Evolutionary conservation across 2,888 invertebrate species (phyloP).

Genomic region (Xanthia icteritia): DNA sequence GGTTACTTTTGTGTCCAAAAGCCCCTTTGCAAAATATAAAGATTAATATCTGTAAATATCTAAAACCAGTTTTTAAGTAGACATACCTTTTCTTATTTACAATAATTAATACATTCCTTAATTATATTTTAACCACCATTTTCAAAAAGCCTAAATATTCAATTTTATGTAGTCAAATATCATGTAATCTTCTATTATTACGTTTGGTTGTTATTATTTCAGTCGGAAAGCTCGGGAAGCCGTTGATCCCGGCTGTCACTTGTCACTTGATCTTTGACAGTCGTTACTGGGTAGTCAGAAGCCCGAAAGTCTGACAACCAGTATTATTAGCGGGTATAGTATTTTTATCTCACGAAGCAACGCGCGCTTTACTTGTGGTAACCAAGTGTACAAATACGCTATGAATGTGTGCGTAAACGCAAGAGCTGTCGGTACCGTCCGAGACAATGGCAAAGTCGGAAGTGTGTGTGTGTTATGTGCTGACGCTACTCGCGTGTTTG

Average conservation of each 20-base stretch:
- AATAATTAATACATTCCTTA: slow-evolving; percentile 43
- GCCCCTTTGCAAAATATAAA: background rate
- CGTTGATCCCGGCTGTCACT: background rate
- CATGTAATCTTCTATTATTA: background rate
- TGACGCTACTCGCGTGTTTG: too few species aligned
- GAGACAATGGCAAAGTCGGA: too few species aligned
- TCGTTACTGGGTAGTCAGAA: background rate
- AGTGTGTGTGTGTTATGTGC: too few species aligned
- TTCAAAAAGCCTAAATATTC: slow-evolving; percentile 3
- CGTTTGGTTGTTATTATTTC: background rate
- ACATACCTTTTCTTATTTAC: slow-evolving; percentile 27
- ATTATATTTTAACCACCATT: background rate
- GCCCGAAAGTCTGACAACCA: background rate
- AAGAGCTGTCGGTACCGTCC: too few species aligned
- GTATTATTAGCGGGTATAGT: background rate
- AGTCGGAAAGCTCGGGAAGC: background rate
- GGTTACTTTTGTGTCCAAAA: background rate
- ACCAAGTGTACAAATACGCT: too few species aligned
- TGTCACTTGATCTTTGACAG: background rate
- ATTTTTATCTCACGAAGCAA: too few species aligned
- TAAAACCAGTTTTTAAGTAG: slow-evolving; percentile 27
- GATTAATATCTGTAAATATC: background rate
- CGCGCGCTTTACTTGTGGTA: too few species aligned
- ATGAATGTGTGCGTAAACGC: too few species aligned
- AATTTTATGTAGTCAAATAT: background rate